Evolutionary conservation across 2,797 vertebrate genomes (phyloP).

Genomic region (Syngnathus acus): DNA sequence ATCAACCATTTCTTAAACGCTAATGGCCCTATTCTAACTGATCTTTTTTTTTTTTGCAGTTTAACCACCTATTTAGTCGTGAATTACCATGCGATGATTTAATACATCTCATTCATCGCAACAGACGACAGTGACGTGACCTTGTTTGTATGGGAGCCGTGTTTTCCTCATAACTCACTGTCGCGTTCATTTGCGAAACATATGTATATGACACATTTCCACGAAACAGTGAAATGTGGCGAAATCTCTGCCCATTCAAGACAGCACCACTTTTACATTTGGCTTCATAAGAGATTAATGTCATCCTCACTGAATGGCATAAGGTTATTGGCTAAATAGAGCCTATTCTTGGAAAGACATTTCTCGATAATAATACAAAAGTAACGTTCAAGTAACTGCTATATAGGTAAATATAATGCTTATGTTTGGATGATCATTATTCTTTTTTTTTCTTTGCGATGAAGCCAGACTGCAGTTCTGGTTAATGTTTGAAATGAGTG

Average conservation of each 20-base stretch:
- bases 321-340: neutral
- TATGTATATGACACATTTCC: slow-evolving; percentile 24
- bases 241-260: slow-evolving; percentile 7
- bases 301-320: neutral
- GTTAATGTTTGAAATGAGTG: slow-evolving; percentile 2
- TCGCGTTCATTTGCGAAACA: slow-evolving; percentile 14
- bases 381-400: neutral
- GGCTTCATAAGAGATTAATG: neutral
- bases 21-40: slow-evolving; percentile 13
- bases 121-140: neutral
- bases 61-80: neutral
- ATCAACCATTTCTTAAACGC: slow-evolving; percentile 41
- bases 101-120: too few species aligned
- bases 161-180: neutral
- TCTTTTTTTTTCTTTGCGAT: neutral
- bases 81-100: neutral
- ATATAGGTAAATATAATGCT: neutral
- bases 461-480: neutral
- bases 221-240: slow-evolving; percentile 19
- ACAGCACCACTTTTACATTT: neutral
- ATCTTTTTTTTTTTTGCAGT: neutral
- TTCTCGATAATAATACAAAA: neutral
- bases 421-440: neutral
- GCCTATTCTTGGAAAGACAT: neutral
- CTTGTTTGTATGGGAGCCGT: neutral